A percentile compares a stretch with the other conserved stretches of the same genome.
Conservation (phyloP, 2,113 vertebrate species). For the Ellobius talpinus region DNA sequence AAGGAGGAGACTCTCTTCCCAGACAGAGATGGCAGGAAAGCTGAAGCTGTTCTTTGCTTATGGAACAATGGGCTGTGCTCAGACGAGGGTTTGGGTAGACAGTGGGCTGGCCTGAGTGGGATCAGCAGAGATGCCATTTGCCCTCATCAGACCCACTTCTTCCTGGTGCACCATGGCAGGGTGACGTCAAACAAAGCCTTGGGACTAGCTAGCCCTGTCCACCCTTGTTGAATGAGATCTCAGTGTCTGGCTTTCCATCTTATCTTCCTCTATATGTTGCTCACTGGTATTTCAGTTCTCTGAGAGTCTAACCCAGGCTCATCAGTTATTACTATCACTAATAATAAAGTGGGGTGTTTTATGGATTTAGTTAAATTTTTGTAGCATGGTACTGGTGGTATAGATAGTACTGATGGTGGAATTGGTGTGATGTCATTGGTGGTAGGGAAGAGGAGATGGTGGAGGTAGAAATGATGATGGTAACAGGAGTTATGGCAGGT, state of each 20-base stretch:
- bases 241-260: not conserved
- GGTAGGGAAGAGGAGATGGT: not conserved
- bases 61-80: rapidly evolving
- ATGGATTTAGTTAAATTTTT: not conserved
- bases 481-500: rapidly evolving
- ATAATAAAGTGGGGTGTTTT: rapidly evolving
- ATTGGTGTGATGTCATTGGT: not conserved
- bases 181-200: rapidly evolving
- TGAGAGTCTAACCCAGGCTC: rapidly evolving
- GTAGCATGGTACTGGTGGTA: not conserved
- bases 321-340: rapidly evolving
- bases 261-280: rapidly evolving
- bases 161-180: not conserved
- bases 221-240: rapidly evolving
- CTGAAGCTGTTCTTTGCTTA: not conserved
- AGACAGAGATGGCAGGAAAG: not conserved
- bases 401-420: not conserved
- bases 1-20: not conserved
- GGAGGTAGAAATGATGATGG: not conserved
- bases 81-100: not conserved
- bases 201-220: rapidly evolving
- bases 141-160: no score
- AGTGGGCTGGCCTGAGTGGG: not conserved
- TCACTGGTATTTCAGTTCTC: rapidly evolving
- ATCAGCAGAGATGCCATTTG: rapidly evolving